Base-by-base conservation (phyloP, 2,888 invertebrate species). In the Busseola fusca region DNA sequence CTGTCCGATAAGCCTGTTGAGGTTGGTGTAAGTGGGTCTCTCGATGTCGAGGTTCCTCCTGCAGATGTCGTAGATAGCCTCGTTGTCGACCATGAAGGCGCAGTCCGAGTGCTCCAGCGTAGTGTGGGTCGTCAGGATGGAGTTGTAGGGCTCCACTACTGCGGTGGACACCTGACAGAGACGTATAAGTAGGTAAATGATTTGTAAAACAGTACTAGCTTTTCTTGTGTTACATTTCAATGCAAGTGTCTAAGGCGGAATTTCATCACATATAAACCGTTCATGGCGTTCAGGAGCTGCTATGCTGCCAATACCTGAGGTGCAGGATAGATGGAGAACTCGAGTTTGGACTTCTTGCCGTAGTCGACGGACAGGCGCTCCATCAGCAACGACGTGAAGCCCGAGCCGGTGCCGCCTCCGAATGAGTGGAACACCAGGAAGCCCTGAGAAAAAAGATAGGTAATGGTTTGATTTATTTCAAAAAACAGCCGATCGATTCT, bases 341-440 rank as follows among this genome's bases (percentile, higher is more conserved):
- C 98, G 37, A 99, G 96, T 91, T 99, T 99, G 67, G 98, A 98
- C 94, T 98, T 99, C 94, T 98, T 99, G 82, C 98, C 98, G 93
- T 98, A 99, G 93, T 98, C 98, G 3, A 98, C 98, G 62, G 98
- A 98, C 54, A 99, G 96, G 63, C 98, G 96, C 93, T 99, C 98
- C 98, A 99, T 98, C 77, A 99, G 96, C 81, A 99, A 96, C 4
- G 98, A 98, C 0, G 98, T 98, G 94, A 99, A 99, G 30, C 99
- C 99, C 50, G 98, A 98, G 66, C 98, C 99, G 83, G 98, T 99
- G 83, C 98, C 98, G 79, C 97, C 98, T 74, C 97, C 98, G 90
- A 99, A 99, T 21, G 98, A 98, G 93, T 99, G 99, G 96, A 99
- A 99, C 85, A 99, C 97, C 87, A 99, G 96, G 95, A 99, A 99